These are phyloP conservation scores for Heteromurus nitidus DNA, from an alignment of 2,888 invertebrate species.

Conservation along the genomic window DNA sequence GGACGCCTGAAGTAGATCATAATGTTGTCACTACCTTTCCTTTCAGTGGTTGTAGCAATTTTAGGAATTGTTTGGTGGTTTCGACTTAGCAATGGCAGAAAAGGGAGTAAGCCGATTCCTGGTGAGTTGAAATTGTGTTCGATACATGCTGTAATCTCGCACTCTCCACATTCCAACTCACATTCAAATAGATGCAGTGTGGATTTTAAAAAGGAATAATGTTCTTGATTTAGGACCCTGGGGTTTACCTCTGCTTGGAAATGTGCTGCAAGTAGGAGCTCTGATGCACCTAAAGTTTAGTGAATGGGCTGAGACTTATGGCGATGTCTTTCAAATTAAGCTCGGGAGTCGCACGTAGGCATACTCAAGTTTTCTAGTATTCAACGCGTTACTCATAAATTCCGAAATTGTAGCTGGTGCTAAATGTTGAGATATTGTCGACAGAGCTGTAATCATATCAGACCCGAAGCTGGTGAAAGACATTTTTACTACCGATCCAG, in stretches of 20 bases:
- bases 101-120: slow-evolving; percentile 15
- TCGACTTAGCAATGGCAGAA: slow-evolving; percentile 3
- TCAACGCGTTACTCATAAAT: no score
- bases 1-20: background rate
- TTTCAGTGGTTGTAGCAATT: slow-evolving; percentile 10
- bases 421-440: no score
- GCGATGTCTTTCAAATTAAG: slow-evolving; percentile 47
- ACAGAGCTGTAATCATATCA: slow-evolving; percentile 34
- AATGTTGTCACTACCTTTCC: background rate
- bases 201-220: no score
- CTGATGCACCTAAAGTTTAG: slow-evolving; percentile 35
- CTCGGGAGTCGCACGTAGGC: slow-evolving; percentile 48
- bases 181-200: background rate
- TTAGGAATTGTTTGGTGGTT: slow-evolving; percentile 46
- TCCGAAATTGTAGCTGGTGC: no score
- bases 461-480: slow-evolving; percentile 48
- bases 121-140: background rate
- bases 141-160: no score
- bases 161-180: background rate
- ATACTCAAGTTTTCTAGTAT: no score
- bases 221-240: slow-evolving; percentile 53
- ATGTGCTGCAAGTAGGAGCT: slow-evolving; percentile 48
- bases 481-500: slow-evolving; percentile 21
- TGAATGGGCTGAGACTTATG: slow-evolving; percentile 59
- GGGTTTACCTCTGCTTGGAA: slow-evolving; percentile 51